phyloP scores from a whole-genome alignment of 2,888 invertebrate species.

The Cataglyphis altisquamis region DNA sequence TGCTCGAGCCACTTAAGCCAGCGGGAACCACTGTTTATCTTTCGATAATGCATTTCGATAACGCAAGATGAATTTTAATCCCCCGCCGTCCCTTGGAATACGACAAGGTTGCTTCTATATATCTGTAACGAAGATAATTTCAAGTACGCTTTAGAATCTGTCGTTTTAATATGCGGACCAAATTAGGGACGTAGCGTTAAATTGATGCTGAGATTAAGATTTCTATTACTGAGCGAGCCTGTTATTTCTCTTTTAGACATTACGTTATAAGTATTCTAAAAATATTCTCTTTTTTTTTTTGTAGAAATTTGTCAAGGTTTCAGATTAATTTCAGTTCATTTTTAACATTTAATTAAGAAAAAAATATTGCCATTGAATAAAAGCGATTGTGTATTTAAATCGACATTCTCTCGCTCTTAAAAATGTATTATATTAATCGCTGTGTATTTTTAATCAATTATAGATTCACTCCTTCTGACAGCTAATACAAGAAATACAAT shows the following conservation, averaged over 20 bases:
- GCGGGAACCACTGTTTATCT: conserved; percentile 24
- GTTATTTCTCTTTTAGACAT: conserved; percentile 1
- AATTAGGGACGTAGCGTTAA: neutral
- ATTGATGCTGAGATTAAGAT: conserved; percentile 34
- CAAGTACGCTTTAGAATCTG: conserved; percentile 15
- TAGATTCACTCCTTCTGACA: neutral
- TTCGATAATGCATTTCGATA: conserved; percentile 43
- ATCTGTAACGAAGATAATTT: conserved; percentile 5
- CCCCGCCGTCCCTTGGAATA: neutral
- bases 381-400: neutral
- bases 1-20: neutral
- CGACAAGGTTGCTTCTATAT: neutral
- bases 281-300: neutral
- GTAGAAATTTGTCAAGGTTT: neutral
- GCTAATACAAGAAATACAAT: neutral
- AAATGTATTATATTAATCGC: neutral
- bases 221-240: neutral
- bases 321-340: neutral
- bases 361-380: neutral
- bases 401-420: neutral
- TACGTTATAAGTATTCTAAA: neutral
- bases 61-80: conserved; percentile 34
- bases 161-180: conserved; percentile 22
- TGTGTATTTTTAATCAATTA: neutral
- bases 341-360: neutral